Conservation (phyloP, 2,888 invertebrate genomes). For the Alloplasta piceator region DNA sequence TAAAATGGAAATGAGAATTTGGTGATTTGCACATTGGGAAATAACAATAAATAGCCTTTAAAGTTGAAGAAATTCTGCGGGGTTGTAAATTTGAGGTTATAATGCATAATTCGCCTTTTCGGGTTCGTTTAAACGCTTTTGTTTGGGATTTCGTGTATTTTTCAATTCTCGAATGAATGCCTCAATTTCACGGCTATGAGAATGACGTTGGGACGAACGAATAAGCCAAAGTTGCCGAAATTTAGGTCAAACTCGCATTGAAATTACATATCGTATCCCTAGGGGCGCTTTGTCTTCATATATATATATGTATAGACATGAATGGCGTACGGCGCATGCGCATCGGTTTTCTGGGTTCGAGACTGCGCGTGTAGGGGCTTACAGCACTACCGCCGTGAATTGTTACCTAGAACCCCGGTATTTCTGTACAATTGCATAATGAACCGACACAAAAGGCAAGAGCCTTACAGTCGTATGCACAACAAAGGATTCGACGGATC, state of each 20-base stretch:
- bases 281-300: neutral
- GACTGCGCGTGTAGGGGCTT: neutral
- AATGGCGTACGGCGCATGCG: neutral
- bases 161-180: neutral
- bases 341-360: constrained; percentile 15
- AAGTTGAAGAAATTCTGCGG: no score
- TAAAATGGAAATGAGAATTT: no score
- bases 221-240: neutral
- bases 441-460: constrained; percentile 57
- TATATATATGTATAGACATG: neutral
- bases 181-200: neutral
- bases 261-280: constrained; percentile 25
- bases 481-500: constrained; percentile 30
- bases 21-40: no score
- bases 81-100: no score
- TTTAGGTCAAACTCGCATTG: constrained; percentile 43
- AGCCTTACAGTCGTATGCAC: constrained; percentile 7
- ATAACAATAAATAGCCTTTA: no score
- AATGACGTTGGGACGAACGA: neutral
- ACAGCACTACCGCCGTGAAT: neutral
- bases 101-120: no score
- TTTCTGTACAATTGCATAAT: constrained; percentile 70
- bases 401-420: neutral
- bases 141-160: no score
- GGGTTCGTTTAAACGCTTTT: no score